Conservation (phyloP, 2,888 invertebrate species). For the Leptura quadrifasciata region DNA sequence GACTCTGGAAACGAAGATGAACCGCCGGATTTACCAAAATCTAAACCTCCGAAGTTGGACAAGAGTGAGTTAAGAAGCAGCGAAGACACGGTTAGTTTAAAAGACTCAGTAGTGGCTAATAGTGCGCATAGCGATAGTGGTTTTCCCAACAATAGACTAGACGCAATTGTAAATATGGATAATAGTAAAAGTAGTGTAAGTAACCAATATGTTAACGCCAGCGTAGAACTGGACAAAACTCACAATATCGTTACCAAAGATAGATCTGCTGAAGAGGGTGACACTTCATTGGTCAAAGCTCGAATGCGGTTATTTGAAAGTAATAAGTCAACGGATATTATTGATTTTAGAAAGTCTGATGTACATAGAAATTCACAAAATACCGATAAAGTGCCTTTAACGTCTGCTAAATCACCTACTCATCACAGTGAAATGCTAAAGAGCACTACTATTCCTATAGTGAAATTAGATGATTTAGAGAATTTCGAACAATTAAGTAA, state of each 20-base stretch:
- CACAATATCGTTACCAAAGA: constrained; percentile 73
- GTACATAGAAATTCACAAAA: constrained; percentile 53
- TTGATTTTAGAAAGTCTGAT: constrained; percentile 58
- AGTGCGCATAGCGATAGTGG: constrained; percentile 62
- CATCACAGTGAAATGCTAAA: constrained; percentile 42
- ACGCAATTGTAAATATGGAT: constrained; percentile 54
- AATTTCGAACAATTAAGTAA: constrained; percentile 52
- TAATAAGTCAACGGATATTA: constrained; percentile 44
- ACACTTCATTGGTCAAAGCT: constrained; percentile 70
- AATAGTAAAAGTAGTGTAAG: constrained; percentile 63
- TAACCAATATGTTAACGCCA: constrained; percentile 55
- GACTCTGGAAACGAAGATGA: constrained; percentile 60
- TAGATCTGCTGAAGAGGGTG: constrained; percentile 59
- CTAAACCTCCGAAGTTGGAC: constrained; percentile 57
- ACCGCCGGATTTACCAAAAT: constrained; percentile 66
- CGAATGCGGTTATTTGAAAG: constrained; percentile 72
- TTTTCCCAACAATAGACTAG: constrained; percentile 60
- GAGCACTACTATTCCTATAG: constrained; percentile 32
- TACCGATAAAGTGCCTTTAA: constrained; percentile 54
- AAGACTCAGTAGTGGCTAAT: constrained; percentile 37
- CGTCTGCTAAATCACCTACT: constrained; percentile 46
- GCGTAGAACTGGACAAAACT: constrained; percentile 57
- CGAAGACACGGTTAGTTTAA: constrained; percentile 23
- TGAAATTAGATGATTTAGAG: constrained; percentile 55
- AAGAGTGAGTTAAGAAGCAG: constrained; percentile 53